Evolutionary conservation across 1,140 invertebrate genomes (phyloP).

Genomic region (Cecropterus lyciades): DNA sequence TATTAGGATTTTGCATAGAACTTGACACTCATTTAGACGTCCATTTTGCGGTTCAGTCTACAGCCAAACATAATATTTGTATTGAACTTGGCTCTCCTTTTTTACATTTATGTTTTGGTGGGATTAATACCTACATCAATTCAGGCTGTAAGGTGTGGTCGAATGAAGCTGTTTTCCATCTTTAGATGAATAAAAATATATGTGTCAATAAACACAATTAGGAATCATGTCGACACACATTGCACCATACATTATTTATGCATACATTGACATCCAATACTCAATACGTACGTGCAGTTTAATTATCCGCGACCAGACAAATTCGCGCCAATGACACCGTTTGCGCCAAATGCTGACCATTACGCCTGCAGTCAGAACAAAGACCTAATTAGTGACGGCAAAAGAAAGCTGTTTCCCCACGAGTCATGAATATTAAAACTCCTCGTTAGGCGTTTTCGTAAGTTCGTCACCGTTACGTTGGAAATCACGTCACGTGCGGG

Average conservation of each 20-base stretch:
- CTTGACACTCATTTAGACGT: too few relatives aligned
- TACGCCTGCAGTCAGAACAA: conserved; percentile 40
- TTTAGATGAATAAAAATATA: not conserved
- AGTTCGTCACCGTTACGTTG: conserved; percentile 49
- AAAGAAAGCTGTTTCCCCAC: conserved; percentile 70
- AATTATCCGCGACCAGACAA: conserved; percentile 16
- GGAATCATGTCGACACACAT: conserved; percentile 1
- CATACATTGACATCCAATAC: conserved; percentile 24
- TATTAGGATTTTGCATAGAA: too few relatives aligned
- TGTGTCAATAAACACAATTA: conserved; percentile 10
- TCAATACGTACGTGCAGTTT: conserved; percentile 23
- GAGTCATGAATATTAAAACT: conserved; percentile 74
- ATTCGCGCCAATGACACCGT: conserved; percentile 29
- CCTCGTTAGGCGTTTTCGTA: conserved; percentile 66
- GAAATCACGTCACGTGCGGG: conserved; percentile 60
- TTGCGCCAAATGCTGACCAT: conserved; percentile 39
- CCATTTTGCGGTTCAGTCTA: too few relatives aligned
- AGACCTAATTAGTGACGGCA: conserved; percentile 57
- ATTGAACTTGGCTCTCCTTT: too few relatives aligned
- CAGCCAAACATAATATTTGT: too few relatives aligned
- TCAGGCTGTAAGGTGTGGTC: too few relatives aligned
- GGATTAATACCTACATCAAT: too few relatives aligned
- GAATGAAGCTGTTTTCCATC: too few relatives aligned
- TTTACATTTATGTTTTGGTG: too few relatives aligned
- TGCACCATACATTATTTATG: not conserved